Conservation (phyloP, 2,797 vertebrate species). For the Enteromius fasciolatus region DNA sequence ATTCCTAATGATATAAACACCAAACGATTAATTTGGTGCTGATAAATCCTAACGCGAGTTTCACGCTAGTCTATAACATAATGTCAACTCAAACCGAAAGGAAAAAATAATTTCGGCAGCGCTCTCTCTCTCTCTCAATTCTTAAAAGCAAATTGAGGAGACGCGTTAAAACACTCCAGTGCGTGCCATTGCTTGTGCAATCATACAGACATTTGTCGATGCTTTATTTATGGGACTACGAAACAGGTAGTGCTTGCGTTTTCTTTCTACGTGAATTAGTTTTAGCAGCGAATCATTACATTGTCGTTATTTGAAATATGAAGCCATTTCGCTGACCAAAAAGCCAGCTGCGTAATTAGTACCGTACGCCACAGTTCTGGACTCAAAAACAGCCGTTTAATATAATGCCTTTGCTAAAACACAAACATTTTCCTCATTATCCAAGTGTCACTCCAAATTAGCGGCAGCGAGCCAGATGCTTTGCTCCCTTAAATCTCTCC, state of each 20-base stretch:
- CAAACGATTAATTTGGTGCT: background rate
- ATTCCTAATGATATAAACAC: background rate
- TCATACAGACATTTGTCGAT: background rate
- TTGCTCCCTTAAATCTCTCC: constrained; percentile 44
- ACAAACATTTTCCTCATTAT: constrained; percentile 4
- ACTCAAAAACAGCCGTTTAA: constrained; percentile 18
- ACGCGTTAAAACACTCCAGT: background rate
- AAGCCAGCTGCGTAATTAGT: background rate
- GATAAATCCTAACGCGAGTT: background rate
- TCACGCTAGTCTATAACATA: background rate
- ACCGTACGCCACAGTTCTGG: background rate
- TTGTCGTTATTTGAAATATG: background rate
- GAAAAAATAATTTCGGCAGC: background rate
- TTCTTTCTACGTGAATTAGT: background rate
- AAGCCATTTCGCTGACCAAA: background rate
- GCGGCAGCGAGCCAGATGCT: constrained; percentile 36
- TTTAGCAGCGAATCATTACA: background rate
- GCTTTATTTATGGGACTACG: background rate
- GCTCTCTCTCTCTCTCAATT: background rate
- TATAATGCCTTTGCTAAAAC: constrained; percentile 23
- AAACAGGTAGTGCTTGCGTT: background rate
- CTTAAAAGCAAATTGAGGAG: background rate
- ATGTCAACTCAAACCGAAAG: background rate
- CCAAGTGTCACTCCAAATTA: constrained; percentile 37
- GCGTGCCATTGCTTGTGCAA: background rate